Conservation (phyloP, 2,797 vertebrate genomes). For the Balearica regulorum region DNA sequence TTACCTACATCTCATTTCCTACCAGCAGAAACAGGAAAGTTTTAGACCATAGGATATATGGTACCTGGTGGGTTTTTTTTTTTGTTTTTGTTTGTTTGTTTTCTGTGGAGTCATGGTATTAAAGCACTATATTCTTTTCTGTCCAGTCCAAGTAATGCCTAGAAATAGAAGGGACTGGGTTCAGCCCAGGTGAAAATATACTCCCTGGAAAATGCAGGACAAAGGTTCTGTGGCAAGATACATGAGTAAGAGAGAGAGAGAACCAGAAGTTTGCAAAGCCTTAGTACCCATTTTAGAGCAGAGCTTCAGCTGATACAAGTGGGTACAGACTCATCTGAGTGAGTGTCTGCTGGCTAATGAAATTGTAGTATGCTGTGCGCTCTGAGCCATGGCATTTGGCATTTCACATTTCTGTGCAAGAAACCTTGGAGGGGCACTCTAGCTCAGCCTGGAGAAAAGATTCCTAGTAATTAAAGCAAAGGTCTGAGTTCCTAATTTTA, state of each 20-base stretch:
- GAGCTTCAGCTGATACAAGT: not conserved
- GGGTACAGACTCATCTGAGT: not conserved
- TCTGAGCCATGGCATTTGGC: not conserved
- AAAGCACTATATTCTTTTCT: not conserved
- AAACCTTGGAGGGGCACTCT: not conserved
- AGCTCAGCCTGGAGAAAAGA: not conserved
- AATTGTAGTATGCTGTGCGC: not conserved
- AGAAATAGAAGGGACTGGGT: not conserved
- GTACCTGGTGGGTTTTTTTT: no score
- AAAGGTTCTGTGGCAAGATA: not conserved
- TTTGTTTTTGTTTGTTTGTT: no score
- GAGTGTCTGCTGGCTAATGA: not conserved
- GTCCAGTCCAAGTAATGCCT: not conserved
- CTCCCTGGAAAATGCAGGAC: not conserved
- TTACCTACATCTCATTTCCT: not conserved
- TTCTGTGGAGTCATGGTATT: not conserved
- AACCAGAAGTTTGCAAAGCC: not conserved
- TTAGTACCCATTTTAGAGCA: not conserved
- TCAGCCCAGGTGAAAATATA: not conserved
- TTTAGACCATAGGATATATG: not conserved
- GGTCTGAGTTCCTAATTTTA: not conserved
- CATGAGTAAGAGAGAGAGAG: not conserved
- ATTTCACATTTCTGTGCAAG: not conserved
- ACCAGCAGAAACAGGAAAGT: not conserved
- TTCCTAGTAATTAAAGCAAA: not conserved